Percentiles rank a stretch among this genome's conserved stretches.
Evolutionary conservation across 2,888 invertebrate genomes (phyloP).

Genomic region (Chironomus riparius): DNA sequence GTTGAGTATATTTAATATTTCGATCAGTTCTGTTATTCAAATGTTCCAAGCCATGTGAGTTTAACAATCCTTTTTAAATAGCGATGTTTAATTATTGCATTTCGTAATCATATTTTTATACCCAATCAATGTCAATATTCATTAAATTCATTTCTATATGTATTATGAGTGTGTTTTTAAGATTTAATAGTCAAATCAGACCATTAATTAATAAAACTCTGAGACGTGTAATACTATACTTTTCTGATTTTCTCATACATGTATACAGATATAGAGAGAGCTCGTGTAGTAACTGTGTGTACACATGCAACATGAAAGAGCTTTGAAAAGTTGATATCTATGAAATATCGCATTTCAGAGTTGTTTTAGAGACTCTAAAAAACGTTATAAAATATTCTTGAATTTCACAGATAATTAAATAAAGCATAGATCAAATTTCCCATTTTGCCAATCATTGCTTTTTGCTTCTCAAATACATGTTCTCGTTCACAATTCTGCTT

Average conservation of each 20-base stretch:
- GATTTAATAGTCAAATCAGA: slow-evolving; percentile 21
- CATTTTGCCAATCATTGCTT: background rate
- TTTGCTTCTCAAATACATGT: background rate
- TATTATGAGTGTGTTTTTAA: background rate
- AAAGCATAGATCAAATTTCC: slow-evolving; percentile 8
- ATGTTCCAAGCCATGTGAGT: too few species aligned
- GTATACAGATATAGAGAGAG: background rate
- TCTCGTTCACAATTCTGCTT: too few species aligned
- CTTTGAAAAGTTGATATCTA: slow-evolving; percentile 22
- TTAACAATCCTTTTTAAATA: background rate
- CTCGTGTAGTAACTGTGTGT: background rate
- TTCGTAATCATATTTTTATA: background rate
- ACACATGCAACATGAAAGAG: background rate
- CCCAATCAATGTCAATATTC: background rate
- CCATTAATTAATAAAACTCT: slow-evolving; percentile 20
- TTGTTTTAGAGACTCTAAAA: slow-evolving; percentile 19
- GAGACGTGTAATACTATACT: slow-evolving; percentile 16
- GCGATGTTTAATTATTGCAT: background rate
- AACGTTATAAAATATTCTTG: slow-evolving; percentile 25
- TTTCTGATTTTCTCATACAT: slow-evolving; percentile 13
- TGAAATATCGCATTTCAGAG: slow-evolving; percentile 14
- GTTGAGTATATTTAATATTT: too few species aligned
- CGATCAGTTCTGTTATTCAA: too few species aligned
- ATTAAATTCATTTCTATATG: background rate
- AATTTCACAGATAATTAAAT: slow-evolving; percentile 26